Conservation (phyloP, 2,113 vertebrate species). For the human region GRCh38 chrX:55515001-55515500, state of each 20-base stretch:
- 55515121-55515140: not conserved
- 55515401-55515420: not conserved
- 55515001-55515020: not conserved
- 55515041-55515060: not conserved
- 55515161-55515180: not conserved
- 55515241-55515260: not conserved
- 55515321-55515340: not conserved
- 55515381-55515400: not conserved
- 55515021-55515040: not conserved
- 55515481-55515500: not conserved
- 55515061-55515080: not conserved
- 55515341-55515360: not conserved
- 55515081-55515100: not conserved
- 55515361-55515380: not conserved
- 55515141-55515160: not conserved
- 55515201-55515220: not conserved
- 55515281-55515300: not conserved
- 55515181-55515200: not conserved
- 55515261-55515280: not conserved
- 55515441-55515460: not conserved
- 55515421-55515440: no score
- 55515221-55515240: not conserved
- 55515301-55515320: not conserved
- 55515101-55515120: not conserved
- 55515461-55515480: not conserved